These are phyloP conservation scores for Micromesistius poutassou DNA, from an alignment of 2,797 vertebrate species.

Conservation along the genomic window DNA sequence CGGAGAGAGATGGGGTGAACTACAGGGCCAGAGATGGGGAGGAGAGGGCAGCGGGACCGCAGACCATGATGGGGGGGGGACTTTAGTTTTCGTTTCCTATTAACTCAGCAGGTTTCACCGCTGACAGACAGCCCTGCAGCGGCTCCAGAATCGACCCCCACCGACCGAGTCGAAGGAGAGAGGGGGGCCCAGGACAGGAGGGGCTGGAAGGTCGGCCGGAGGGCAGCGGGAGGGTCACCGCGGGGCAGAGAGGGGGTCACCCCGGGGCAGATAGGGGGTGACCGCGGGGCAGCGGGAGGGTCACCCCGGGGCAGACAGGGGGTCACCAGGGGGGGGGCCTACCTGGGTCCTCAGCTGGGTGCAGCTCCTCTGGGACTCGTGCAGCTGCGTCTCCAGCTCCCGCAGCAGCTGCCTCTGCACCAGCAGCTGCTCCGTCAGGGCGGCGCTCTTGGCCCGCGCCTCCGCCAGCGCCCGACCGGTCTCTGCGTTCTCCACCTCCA, in stretches of 20 bases:
- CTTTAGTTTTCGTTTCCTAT: not conserved
- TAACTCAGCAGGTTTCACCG: not conserved
- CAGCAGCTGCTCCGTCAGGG: conserved; percentile 87
- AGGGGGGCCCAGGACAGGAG: not conserved
- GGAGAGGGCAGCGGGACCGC: not conserved
- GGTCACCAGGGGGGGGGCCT: not conserved
- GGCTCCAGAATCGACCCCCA: not conserved
- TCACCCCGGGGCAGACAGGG: too few relatives aligned
- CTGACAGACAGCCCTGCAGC: not conserved
- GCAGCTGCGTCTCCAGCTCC: conserved; percentile 89
- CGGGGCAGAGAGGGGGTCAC: too few relatives aligned
- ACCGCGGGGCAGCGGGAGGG: too few relatives aligned
- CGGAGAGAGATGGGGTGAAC: conserved; percentile 50
- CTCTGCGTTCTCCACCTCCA: conserved; percentile 84
- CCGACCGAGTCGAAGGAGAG: not conserved
- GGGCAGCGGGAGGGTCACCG: too few relatives aligned
- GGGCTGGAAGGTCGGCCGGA: not conserved
- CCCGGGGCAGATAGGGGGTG: too few relatives aligned
- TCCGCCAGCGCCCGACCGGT: conserved; percentile 77
- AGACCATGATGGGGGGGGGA: not conserved
- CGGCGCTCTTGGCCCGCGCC: conserved; percentile 77
- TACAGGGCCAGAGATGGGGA: conserved; percentile 1
- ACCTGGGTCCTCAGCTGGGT: conserved; percentile 88
- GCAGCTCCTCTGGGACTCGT: conserved; percentile 80
- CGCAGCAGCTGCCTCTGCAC: conserved; percentile 84